phyloP scores from a whole-genome alignment of 2,113 vertebrate species.

The Nanorana parkeri region DNA sequence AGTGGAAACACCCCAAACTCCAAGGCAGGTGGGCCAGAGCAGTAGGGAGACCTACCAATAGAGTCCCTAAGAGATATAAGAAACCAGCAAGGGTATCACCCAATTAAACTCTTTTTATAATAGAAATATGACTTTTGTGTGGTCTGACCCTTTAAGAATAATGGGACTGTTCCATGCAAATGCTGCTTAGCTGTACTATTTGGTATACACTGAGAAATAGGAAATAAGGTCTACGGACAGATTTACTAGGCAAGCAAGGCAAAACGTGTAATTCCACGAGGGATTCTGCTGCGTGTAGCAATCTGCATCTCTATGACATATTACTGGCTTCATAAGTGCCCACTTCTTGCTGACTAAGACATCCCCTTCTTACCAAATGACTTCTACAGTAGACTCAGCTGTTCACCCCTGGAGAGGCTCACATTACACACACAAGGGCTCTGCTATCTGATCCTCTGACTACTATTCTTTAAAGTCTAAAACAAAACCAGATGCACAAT shows the following conservation, averaged over 20 bases:
- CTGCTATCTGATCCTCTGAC: conserved; percentile 33
- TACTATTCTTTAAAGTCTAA: conserved; percentile 35
- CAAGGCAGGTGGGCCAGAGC: too few species aligned
- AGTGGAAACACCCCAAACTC: too few species aligned
- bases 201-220: neutral
- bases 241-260: neutral
- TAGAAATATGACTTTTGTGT: too few species aligned
- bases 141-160: too few species aligned
- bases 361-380: conserved; percentile 29
- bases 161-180: too few species aligned
- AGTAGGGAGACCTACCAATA: too few species aligned
- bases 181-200: neutral
- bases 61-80: too few species aligned
- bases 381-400: conserved; percentile 41
- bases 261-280: conserved; percentile 6
- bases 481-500: conserved; percentile 26
- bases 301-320: conserved; percentile 18
- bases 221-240: neutral
- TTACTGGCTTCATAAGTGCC: neutral
- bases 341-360: conserved; percentile 10
- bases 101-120: too few species aligned
- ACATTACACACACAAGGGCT: conserved; percentile 41
- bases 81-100: neutral
- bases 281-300: neutral
- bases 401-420: conserved; percentile 20